phyloP scores from a whole-genome alignment of 2,888 invertebrate species.

The Neoscelio sp. region DNA sequence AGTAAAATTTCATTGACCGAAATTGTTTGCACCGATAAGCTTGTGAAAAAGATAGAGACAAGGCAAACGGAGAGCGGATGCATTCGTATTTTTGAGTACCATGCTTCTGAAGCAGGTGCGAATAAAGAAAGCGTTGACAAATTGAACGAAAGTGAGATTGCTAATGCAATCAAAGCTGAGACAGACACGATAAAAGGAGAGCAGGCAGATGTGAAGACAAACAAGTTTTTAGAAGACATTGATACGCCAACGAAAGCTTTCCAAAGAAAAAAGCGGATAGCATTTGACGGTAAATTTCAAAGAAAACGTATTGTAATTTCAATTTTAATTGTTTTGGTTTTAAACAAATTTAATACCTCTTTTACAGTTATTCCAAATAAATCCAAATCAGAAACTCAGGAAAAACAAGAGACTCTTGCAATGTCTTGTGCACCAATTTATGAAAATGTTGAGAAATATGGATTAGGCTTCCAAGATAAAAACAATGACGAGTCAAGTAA shows the following conservation, averaged over 20 bases:
- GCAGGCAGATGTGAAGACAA: constrained; percentile 71
- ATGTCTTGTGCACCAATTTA: constrained; percentile 34
- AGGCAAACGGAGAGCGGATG: constrained; percentile 69
- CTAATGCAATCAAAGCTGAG: constrained; percentile 31
- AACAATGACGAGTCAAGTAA: constrained; percentile 57
- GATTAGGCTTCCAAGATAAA: constrained; percentile 79
- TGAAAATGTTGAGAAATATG: constrained; percentile 76
- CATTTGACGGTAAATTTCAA: constrained; percentile 79
- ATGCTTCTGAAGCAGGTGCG: constrained; percentile 36
- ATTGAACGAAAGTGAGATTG: constrained; percentile 27
- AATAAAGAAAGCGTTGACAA: constrained; percentile 61
- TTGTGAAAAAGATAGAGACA: constrained; percentile 70
- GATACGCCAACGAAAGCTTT: constrained; percentile 83
- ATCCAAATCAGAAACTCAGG: constrained; percentile 68
- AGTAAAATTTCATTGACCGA: constrained; percentile 38
- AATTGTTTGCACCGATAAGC: constrained; percentile 13
- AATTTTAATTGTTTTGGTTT: constrained; percentile 13
- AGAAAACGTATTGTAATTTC: background rate
- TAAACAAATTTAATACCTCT: constrained; percentile 19
- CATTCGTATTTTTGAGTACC: constrained; percentile 73
- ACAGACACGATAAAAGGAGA: constrained; percentile 63
- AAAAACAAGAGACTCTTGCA: constrained; percentile 64
- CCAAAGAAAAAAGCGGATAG: constrained; percentile 84
- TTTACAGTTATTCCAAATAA: constrained; percentile 74
- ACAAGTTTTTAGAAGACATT: constrained; percentile 79